A percentile compares a stretch with the other conserved stretches of the same genome.
These are phyloP conservation scores for Channa maculata DNA, from an alignment of 2,113 vertebrate genomes.

Conservation along the genomic window DNA sequence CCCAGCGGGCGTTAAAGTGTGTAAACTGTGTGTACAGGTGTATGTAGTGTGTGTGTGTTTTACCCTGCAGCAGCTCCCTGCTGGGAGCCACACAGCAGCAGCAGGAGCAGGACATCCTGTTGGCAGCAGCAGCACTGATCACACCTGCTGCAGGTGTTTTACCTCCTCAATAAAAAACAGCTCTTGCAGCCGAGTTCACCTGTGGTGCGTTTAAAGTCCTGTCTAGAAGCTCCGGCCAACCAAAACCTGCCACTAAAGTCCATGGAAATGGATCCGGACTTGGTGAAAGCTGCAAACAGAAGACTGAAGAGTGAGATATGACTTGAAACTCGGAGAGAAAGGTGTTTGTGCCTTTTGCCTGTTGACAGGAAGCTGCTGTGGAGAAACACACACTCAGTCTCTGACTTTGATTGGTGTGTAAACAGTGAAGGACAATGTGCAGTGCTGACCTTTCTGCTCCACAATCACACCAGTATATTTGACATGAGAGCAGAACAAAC, in stretches of 20 bases:
- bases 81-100: slow-evolving; percentile 63
- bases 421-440: slow-evolving; percentile 56
- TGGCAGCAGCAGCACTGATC: slow-evolving; percentile 20
- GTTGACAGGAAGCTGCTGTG: slow-evolving; percentile 4
- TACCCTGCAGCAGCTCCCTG: background rate
- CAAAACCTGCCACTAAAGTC: background rate
- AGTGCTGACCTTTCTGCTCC: slow-evolving; percentile 21
- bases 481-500: slow-evolving; percentile 6
- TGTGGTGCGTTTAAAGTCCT: background rate
- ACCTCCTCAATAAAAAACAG: background rate
- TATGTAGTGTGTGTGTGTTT: background rate
- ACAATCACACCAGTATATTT: slow-evolving; percentile 4
- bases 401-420: slow-evolving; percentile 40
- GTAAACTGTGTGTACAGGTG: background rate
- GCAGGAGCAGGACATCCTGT: slow-evolving; percentile 61
- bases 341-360: background rate
- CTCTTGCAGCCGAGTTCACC: background rate
- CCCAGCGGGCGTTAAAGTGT: background rate
- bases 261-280: background rate
- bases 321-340: fast-evolving
- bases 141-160: slow-evolving; percentile 35
- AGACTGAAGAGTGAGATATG: no score
- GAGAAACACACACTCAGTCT: background rate
- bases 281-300: no score
- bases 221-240: background rate